Conservation (phyloP, 2,888 invertebrate genomes). For the Miltochrista miniata region DNA sequence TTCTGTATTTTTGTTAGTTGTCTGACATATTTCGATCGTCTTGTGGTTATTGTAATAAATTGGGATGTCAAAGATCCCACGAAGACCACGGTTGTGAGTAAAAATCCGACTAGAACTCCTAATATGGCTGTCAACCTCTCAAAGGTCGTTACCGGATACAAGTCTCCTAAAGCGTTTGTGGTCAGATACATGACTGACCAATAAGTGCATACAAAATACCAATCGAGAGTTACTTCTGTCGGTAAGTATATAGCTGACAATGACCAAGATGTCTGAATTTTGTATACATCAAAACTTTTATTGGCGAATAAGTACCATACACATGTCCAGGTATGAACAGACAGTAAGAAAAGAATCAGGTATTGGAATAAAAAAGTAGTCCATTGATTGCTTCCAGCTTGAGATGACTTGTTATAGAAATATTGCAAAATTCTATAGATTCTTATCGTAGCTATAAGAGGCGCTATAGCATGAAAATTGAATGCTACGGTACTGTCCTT, state of each 20-base stretch:
- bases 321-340: conserved; percentile 76
- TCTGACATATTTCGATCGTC: conserved; percentile 71
- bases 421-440: conserved; percentile 71
- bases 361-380: conserved; percentile 77
- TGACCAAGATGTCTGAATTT: conserved; percentile 69
- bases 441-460: conserved; percentile 65
- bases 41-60: conserved; percentile 75
- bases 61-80: conserved; percentile 79
- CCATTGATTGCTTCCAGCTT: conserved; percentile 78
- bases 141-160: conserved; percentile 69
- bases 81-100: conserved; percentile 75
- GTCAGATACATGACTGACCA: conserved; percentile 77
- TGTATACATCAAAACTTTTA: conserved; percentile 59
- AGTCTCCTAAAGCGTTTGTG: conserved; percentile 73
- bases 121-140: conserved; percentile 68
- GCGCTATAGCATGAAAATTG: conserved; percentile 64
- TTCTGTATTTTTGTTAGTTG: conserved; percentile 72
- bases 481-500: conserved; percentile 36
- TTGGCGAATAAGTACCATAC: conserved; percentile 75
- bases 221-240: conserved; percentile 65
- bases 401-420: conserved; percentile 68
- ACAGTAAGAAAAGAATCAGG: conserved; percentile 67
- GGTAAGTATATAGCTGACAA: conserved; percentile 61
- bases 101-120: conserved; percentile 71
- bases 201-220: conserved; percentile 76